These are phyloP conservation scores for Acrocephalus arundinaceus DNA, from an alignment of 2,113 vertebrate genomes.

Conservation along the genomic window DNA sequence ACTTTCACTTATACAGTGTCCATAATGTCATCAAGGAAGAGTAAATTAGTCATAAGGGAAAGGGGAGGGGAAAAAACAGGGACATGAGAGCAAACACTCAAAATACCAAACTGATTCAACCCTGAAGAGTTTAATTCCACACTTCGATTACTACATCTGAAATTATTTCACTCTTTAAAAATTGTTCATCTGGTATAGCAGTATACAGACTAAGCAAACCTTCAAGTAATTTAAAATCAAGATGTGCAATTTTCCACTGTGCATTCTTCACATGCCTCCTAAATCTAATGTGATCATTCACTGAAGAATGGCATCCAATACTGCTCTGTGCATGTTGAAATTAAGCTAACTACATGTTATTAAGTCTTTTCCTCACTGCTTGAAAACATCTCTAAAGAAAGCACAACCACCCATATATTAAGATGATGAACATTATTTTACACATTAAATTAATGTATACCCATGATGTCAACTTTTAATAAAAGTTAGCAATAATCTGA, in stretches of 20 bases:
- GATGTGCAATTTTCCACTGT: slow-evolving; percentile 47
- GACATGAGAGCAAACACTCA: not conserved
- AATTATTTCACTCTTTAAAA: not conserved
- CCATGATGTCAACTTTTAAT: not conserved
- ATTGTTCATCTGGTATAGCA: not conserved
- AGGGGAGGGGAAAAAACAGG: not conserved
- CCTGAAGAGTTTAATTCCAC: not conserved
- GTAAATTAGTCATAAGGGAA: not conserved
- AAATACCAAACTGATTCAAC: not conserved
- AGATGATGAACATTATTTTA: not conserved
- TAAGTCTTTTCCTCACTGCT: not conserved
- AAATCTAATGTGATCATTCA: slow-evolving; percentile 49
- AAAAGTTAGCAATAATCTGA: not conserved
- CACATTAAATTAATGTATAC: not conserved
- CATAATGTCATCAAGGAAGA: not conserved
- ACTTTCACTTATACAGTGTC: not conserved
- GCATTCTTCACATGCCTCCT: slow-evolving; percentile 59
- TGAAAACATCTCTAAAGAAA: not conserved
- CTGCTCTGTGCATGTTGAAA: not conserved
- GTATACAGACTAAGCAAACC: not conserved
- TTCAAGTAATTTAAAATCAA: slow-evolving; percentile 23
- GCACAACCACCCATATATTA: slow-evolving; percentile 4
- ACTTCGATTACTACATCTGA: not conserved
- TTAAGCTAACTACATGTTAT: slow-evolving; percentile 36
- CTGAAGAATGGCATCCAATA: slow-evolving; percentile 44